These are phyloP conservation scores for Scophthalmus maximus DNA, from an alignment of 2,113 vertebrate species.

Conservation along the genomic window DNA sequence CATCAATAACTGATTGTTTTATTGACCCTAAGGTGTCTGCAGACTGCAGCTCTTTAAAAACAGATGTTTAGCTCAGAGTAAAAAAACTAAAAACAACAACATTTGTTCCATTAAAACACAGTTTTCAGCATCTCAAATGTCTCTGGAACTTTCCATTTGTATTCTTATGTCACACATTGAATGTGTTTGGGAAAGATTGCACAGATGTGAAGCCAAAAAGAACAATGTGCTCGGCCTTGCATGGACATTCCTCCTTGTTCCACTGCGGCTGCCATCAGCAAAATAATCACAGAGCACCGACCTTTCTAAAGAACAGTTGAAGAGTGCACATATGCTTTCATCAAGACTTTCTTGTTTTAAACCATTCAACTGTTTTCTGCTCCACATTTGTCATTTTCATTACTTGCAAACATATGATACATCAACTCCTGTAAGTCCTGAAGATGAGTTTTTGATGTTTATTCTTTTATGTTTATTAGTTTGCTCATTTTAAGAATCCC, in stretches of 20 bases:
- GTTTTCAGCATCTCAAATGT: no score
- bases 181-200: slow-evolving; percentile 4
- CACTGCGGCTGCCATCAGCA: slow-evolving; percentile 12
- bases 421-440: slow-evolving; percentile 24
- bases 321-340: neutral
- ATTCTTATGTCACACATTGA: neutral
- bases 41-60: no score
- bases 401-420: slow-evolving; percentile 15
- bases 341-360: slow-evolving; percentile 7
- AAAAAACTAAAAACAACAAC: no score
- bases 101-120: slow-evolving; percentile 1
- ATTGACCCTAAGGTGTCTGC: slow-evolving; percentile 9
- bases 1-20: slow-evolving; percentile 19
- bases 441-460: neutral
- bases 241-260: slow-evolving; percentile 12
- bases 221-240: neutral
- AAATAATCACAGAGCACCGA: neutral
- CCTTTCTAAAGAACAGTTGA: neutral
- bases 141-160: slow-evolving; percentile 17
- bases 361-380: slow-evolving; percentile 2
- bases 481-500: neutral
- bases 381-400: slow-evolving; percentile 15
- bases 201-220: slow-evolving; percentile 47
- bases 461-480: neutral
- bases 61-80: slow-evolving; percentile 34